Base-by-base conservation (phyloP, 2,113 vertebrate species). In the Laticauda laticaudata region DNA sequence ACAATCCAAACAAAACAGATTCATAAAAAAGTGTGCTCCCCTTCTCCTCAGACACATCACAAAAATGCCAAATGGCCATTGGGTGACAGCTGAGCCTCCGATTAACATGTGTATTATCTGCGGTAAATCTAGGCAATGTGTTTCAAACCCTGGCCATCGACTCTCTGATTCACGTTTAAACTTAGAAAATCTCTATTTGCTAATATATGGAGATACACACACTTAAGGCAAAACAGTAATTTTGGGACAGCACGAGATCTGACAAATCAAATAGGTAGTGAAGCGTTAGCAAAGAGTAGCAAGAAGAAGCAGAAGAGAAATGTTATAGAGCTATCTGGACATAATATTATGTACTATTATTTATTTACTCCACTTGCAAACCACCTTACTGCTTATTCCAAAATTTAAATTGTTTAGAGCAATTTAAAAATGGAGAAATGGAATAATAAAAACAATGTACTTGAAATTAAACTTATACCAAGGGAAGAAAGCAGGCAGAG, bases 1-100 rank as follows among this genome's bases (percentile, higher is more conserved):
- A 91, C 45, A 64, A 96, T 90, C 57, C 96, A 94, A 53, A 94
- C 39, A 93, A 89, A 95, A 86, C 64, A n/a, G 45, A 94, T 61
- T 90, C 61, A 14, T 92, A 89, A 95, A 53, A 29, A 3, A 51
- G 4, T 5, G 5, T 1, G 93, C 92, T 87, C 15, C 6, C 21
- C 93, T 95, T 91, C 5, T 53, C 0, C 1, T 59, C 93, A 93
- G 26, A 94, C 88, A 75, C 59, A 90, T 57, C 57, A 91, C 9
- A 86, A 93, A 94, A 95, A 92, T 0, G 15, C 29, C 56, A 94
- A 91, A 93, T 5, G 21, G 87, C 89, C 88, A 91, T 93, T 94
- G 92, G 94, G 90, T 86, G 95, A 69, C 85, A 92, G 0, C 18
- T 93, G 15, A 92, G 5, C 2, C 26, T 93, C 57, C 18, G 9